phyloP scores from a whole-genome alignment of 2,113 vertebrate genomes.

The Camelus bactrianus region DNA sequence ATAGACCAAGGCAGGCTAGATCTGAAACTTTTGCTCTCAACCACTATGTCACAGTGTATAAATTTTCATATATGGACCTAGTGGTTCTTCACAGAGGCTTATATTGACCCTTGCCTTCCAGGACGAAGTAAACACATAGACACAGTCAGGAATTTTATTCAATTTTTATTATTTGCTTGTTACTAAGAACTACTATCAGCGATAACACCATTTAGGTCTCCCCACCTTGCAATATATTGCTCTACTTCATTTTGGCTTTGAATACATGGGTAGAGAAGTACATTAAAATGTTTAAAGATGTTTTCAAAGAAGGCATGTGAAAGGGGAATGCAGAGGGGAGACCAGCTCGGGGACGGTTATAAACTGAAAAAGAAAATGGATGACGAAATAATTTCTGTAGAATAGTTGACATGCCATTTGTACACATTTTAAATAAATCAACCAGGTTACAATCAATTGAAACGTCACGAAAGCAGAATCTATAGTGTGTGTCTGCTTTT shows the following conservation, averaged over 20 bases:
- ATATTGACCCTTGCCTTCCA: not conserved
- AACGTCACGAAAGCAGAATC: not conserved
- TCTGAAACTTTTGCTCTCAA: not conserved
- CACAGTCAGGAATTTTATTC: not conserved
- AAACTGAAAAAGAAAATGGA: not conserved
- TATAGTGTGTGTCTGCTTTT: too few species aligned
- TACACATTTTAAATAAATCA: not conserved
- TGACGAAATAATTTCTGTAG: not conserved
- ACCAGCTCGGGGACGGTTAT: not conserved
- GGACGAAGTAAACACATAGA: not conserved
- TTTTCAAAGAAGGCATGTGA: not conserved
- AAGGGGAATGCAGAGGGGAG: not conserved
- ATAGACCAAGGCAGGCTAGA: not conserved
- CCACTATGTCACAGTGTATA: fast-evolving
- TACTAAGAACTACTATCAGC: not conserved
- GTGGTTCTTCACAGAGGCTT: not conserved
- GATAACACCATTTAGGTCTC: not conserved
- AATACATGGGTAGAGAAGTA: not conserved
- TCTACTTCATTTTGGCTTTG: not conserved
- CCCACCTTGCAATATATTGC: not conserved
- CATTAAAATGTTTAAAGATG: not conserved
- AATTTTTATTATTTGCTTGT: not conserved
- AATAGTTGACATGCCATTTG: not conserved
- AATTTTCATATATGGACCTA: fast-evolving
- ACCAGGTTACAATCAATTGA: not conserved